These are phyloP conservation scores for Andricus grossulariae DNA, from an alignment of 1,140 invertebrate genomes.

Conservation along the genomic window DNA sequence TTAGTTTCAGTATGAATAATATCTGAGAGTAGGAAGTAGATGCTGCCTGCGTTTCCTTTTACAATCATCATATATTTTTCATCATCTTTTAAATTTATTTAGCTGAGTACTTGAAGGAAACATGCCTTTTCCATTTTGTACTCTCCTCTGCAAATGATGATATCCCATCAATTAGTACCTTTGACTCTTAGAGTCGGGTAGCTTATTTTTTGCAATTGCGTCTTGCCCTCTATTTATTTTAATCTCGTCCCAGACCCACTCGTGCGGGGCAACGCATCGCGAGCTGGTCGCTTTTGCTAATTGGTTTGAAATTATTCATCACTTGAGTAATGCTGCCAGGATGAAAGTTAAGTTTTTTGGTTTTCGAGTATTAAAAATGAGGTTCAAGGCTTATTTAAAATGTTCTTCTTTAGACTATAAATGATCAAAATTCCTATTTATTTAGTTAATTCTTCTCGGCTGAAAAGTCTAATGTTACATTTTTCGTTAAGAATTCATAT, in stretches of 20 bases:
- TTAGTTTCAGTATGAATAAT: no score
- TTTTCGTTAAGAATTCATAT: no score
- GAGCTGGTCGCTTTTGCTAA: constrained; percentile 15
- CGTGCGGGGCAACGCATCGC: constrained; percentile 18
- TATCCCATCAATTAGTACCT: constrained; percentile 21
- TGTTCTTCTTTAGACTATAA: no score
- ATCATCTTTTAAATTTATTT: not conserved
- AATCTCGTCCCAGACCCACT: constrained; percentile 20
- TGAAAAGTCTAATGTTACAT: no score
- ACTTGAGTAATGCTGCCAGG: not conserved
- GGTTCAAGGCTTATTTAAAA: no score
- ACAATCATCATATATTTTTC: not conserved
- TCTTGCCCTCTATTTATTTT: constrained; percentile 34
- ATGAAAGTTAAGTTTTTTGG: no score
- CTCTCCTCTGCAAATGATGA: constrained; percentile 16
- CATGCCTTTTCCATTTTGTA: constrained; percentile 2
- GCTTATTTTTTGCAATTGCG: constrained; percentile 36
- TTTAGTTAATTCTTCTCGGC: no score
- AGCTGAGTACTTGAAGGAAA: not conserved
- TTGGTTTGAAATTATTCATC: constrained; percentile 21
- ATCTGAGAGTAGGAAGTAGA: no score
- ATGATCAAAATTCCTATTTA: no score
- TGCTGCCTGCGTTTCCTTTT: no score
- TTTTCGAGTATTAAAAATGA: no score
- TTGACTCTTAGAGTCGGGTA: constrained; percentile 24